Conservation (phyloP, 2,797 vertebrate genomes). For the Halcyon smyrnensis region DNA sequence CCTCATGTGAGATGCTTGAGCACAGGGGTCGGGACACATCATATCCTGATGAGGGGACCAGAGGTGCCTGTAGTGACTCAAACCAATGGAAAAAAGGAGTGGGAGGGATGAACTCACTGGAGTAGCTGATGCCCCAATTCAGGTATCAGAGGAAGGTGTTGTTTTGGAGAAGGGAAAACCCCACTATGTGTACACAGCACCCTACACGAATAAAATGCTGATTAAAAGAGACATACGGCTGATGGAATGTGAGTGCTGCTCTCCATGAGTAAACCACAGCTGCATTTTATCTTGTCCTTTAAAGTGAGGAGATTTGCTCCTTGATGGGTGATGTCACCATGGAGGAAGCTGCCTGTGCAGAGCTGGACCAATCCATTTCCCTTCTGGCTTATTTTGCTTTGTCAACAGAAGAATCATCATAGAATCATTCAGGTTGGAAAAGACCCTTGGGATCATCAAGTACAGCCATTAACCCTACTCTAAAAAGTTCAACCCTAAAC, state of each 20-base stretch:
- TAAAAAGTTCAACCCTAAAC: too few species aligned
- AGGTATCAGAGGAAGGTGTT: neutral
- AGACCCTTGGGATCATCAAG: too few species aligned
- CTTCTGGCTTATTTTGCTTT: neutral
- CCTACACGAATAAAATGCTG: neutral
- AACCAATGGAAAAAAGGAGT: neutral
- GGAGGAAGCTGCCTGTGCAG: neutral
- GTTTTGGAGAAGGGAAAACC: neutral
- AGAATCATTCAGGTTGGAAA: too few species aligned
- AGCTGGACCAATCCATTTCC: neutral
- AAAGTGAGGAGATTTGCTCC: neutral
- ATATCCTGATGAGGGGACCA: accelerated
- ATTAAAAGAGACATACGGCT: neutral
- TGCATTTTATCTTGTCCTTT: neutral
- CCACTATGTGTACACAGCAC: too few species aligned
- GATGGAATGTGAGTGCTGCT: neutral
- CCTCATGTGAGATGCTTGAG: accelerated
- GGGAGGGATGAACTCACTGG: accelerated
- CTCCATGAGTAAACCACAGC: accelerated
- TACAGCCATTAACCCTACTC: too few species aligned
- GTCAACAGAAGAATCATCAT: neutral
- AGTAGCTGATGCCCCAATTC: neutral
- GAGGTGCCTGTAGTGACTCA: neutral
- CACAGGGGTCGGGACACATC: neutral
- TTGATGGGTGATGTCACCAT: accelerated